Evolutionary conservation across 2,113 vertebrate genomes (phyloP).

Genomic region (Riparia riparia): DNA sequence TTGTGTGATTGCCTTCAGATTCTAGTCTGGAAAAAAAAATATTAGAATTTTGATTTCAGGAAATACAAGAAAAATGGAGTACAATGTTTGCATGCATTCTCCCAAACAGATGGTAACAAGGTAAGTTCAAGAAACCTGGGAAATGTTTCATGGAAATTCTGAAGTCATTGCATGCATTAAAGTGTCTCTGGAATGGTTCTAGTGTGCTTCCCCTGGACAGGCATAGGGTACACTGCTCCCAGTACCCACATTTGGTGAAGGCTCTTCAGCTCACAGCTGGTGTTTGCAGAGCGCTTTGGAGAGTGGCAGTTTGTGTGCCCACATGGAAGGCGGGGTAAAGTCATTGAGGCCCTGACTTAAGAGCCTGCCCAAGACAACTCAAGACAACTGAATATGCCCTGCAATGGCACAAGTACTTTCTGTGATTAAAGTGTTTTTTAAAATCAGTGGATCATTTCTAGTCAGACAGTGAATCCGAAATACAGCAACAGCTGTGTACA

Average conservation of each 20-base stretch:
- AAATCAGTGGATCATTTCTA: background rate
- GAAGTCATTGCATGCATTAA: fast-evolving
- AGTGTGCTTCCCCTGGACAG: fast-evolving
- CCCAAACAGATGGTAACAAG: background rate
- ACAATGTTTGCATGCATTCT: fast-evolving
- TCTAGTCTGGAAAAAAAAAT: background rate
- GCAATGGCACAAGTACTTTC: background rate
- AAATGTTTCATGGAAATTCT: background rate
- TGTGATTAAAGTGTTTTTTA: background rate
- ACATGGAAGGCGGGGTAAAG: background rate
- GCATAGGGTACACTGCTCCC: fast-evolving
- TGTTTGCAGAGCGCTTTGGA: fast-evolving
- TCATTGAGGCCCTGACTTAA: background rate
- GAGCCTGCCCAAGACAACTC: background rate
- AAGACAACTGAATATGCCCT: background rate
- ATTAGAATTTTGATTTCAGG: background rate
- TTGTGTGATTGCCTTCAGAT: background rate
- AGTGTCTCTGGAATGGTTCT: background rate
- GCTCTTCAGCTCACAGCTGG: background rate
- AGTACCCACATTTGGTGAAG: fast-evolving
- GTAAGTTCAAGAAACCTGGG: background rate
- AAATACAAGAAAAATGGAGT: fast-evolving
- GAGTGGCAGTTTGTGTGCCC: fast-evolving
- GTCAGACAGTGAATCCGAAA: background rate
- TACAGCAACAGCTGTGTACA: background rate